Evolutionary conservation across 2,888 invertebrate species (phyloP), one percentile per base, ranked within the genome.

Genomic region (Ennomos quercinarius): DNA sequence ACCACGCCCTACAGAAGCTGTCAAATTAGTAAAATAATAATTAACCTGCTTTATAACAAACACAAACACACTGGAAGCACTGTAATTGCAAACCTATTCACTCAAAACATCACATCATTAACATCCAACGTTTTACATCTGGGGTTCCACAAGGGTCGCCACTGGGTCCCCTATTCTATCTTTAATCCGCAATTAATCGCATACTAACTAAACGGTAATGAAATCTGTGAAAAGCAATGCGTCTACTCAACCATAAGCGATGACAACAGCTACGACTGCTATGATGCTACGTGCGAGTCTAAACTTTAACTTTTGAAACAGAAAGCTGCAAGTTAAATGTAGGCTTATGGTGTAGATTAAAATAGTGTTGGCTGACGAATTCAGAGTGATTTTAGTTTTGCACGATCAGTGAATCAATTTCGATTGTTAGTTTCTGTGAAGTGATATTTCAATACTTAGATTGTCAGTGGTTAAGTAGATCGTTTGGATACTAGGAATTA

Each of bases 221-320:
- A 67, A 64, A 67, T 62, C 54, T 64, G 50, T 60, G 56, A 64
- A 64, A 66, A 52, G 64, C 64, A 63, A 67, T 64, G 64, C 61
- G 57, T 64, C 67, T 61, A 59, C 56, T 47, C 60, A 57, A 52
- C 49, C 46, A 54, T 57, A 61, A 52, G 45, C 47, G 56, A 55
- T 58, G 63, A 63, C 63, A 63, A 61, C 61, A 52, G 60, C 50
- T 46, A 57, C 54, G 51, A 59, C 60, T 61, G 61, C 59, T 55
- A 51, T 45, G 57, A 57, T 52, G 56, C 50, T 11, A n/a, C n/a
- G n/a, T n/a, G 10, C 63, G 57, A 55, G 55, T 61, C 60, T 54
- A 44, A 61, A 55, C 61, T 54, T 36, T 61, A 57, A 57, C 45
- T 17, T 36, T 27, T n/a, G 37, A 38, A 45, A 13, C 10, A 37